These are phyloP conservation scores for Tromatobia lineatoria DNA, from an alignment of 2,888 invertebrate species.

Conservation along the genomic window DNA sequence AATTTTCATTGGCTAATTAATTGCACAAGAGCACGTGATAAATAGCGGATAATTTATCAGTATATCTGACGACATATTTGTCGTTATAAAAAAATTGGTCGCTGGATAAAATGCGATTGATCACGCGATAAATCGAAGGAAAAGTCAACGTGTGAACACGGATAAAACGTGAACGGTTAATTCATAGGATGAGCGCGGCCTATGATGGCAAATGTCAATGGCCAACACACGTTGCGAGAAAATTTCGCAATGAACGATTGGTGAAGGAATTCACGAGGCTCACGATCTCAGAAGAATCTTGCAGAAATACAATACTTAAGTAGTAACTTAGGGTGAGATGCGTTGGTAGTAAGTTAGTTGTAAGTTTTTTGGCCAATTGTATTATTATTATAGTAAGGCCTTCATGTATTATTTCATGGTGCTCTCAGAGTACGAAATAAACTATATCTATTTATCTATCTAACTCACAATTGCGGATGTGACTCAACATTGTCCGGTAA, in stretches of 20 bases:
- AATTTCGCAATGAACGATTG: constrained; percentile 43
- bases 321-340: too few relatives aligned
- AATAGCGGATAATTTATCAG: constrained; percentile 9
- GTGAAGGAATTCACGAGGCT: neutral
- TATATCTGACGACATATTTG: neutral
- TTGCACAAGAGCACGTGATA: constrained; percentile 30
- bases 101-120: constrained; percentile 8
- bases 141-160: constrained; percentile 2
- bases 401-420: too few relatives aligned
- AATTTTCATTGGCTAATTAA: neutral
- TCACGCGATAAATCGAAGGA: constrained; percentile 9
- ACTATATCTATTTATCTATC: too few relatives aligned
- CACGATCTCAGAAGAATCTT: constrained; percentile 8
- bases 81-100: neutral
- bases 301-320: neutral
- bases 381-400: too few relatives aligned
- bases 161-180: constrained; percentile 16
- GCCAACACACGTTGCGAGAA: constrained; percentile 31
- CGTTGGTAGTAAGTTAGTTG: too few relatives aligned
- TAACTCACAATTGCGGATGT: too few relatives aligned
- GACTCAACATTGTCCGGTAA: too few relatives aligned
- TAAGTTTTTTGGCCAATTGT: too few relatives aligned
- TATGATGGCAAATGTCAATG: constrained; percentile 52
- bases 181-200: constrained; percentile 30
- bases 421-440: too few relatives aligned